Evolutionary conservation across 2,888 invertebrate genomes (phyloP).

Genomic region (Mimumesa dahlbomi): DNA sequence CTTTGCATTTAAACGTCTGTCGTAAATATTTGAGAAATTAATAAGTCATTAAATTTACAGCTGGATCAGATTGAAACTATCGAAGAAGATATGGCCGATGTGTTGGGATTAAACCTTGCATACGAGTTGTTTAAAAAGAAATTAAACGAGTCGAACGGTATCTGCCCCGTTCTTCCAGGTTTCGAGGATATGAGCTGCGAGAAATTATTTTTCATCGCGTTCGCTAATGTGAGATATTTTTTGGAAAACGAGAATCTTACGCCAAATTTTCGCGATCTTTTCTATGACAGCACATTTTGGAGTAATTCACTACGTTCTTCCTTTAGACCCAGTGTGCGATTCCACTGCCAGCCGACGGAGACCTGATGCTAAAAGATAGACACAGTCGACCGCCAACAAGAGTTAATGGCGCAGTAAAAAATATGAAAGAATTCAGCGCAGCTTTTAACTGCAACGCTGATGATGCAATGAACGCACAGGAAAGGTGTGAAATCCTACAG

Average conservation of each 20-base stretch:
- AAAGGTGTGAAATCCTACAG: no score
- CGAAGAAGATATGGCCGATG: neutral
- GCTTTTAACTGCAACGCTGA: neutral
- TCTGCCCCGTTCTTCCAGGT: neutral
- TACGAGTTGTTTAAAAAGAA: neutral
- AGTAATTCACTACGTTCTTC: no score
- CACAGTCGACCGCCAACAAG: neutral
- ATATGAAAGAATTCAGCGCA: neutral
- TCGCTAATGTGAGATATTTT: no score
- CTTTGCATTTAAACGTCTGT: no score
- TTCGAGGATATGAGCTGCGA: neutral
- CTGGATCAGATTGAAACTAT: neutral
- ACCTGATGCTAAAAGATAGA: neutral
- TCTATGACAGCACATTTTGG: no score
- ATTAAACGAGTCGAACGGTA: neutral
- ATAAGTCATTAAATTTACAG: neutral
- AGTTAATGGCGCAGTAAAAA: neutral
- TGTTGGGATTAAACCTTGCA: neutral
- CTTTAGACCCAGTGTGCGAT: no score
- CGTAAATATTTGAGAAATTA: no score
- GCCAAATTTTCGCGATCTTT: no score
- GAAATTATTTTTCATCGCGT: slow-evolving; percentile 1
- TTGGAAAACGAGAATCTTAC: no score
- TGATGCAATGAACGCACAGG: no score
- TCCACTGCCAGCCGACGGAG: neutral